phyloP scores from a whole-genome alignment of 2,113 vertebrate species.

The Polypterus senegalus region DNA sequence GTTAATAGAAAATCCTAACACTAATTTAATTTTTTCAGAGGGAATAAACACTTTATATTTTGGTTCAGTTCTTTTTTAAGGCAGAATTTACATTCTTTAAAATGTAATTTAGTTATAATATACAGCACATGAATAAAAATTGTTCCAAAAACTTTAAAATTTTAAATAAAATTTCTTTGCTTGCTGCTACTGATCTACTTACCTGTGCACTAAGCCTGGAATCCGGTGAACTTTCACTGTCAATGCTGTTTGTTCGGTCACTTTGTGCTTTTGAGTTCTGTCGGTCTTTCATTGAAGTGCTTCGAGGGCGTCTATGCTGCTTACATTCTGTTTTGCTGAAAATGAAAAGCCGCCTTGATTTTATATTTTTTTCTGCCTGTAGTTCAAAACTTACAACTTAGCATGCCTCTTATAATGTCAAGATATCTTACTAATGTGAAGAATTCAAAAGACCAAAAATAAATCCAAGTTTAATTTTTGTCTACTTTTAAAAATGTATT shows the following conservation, averaged over 20 bases:
- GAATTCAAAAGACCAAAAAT: background rate
- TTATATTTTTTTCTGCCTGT: no score
- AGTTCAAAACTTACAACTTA: no score
- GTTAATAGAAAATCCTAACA: no score
- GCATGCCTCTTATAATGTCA: no score
- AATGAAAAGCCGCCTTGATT: background rate
- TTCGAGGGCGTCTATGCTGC: slow-evolving; percentile 43
- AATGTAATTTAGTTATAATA: no score
- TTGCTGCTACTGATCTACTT: slow-evolving; percentile 30
- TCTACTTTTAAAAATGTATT: no score
- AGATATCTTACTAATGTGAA: no score
- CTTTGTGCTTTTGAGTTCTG: slow-evolving; percentile 52
- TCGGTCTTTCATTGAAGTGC: slow-evolving; percentile 59
- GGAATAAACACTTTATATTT: no score
- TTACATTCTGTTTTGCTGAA: slow-evolving; percentile 46
- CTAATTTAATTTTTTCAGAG: no score
- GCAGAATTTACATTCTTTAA: no score
- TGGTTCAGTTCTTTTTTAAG: no score
- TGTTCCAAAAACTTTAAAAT: background rate
- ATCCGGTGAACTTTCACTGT: slow-evolving; percentile 49
- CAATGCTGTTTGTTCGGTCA: slow-evolving; percentile 51
- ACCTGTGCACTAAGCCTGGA: slow-evolving; percentile 45
- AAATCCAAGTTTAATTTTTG: background rate
- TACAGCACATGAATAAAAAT: no score
- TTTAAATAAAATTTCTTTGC: background rate